Conservation (phyloP, 2,888 invertebrate genomes). For the Glyphotaelius pellucidus region DNA sequence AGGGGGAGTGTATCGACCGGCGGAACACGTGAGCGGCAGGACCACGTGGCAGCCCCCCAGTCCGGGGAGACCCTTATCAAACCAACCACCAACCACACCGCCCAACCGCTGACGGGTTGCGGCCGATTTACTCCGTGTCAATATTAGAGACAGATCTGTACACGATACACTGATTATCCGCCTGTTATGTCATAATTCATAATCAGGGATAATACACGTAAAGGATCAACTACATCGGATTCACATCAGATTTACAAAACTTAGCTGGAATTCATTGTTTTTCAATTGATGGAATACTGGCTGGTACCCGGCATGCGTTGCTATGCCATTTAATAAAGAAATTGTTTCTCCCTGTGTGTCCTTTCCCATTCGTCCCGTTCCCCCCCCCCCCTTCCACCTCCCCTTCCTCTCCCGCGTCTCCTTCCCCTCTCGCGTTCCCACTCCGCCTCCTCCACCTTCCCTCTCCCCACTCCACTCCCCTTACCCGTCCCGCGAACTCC, state of each 20-base stretch:
- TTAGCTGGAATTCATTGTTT: not conserved
- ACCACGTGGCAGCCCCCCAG: conserved; percentile 42
- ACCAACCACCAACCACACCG: not conserved
- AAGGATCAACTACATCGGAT: not conserved
- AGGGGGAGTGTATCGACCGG: conserved; percentile 49
- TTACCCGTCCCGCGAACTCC: too few species aligned
- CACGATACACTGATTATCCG: not conserved
- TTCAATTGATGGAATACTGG: too few species aligned
- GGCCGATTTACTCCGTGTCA: not conserved
- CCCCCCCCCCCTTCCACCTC: too few species aligned
- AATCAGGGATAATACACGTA: not conserved
- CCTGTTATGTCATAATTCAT: not conserved
- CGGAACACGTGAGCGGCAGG: conserved; percentile 55
- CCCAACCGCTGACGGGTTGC: not conserved
- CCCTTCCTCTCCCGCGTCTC: too few species aligned
- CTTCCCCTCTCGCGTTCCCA: too few species aligned
- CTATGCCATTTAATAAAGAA: too few species aligned
- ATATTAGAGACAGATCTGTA: not conserved
- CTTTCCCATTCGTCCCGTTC: too few species aligned
- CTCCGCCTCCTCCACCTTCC: too few species aligned
- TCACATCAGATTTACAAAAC: not conserved
- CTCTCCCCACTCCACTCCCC: too few species aligned
- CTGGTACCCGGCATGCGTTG: too few species aligned
- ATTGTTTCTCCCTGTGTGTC: too few species aligned
- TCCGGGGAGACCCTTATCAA: conserved; percentile 19